phyloP scores from a whole-genome alignment of 2,888 invertebrate genomes.

The Azorinus chamasolen region DNA sequence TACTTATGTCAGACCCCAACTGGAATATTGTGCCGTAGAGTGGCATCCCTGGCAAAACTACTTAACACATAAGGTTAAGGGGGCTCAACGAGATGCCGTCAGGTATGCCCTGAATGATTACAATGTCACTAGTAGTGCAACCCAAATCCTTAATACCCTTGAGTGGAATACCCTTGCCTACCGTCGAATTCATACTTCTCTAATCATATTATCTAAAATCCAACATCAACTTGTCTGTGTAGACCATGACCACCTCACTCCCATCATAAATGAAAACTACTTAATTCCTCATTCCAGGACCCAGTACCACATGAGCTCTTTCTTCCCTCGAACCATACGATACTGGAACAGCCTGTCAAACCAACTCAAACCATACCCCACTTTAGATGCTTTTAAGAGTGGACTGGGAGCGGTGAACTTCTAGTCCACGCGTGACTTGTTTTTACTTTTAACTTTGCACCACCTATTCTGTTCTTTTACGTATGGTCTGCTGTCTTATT shows the following conservation, averaged over 20 bases:
- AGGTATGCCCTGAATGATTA: no score
- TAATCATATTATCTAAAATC: no score
- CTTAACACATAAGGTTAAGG: constrained; percentile 2
- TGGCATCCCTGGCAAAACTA: constrained; percentile 24
- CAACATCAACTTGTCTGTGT: constrained; percentile 7
- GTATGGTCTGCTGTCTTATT: no score
- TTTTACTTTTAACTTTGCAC: no score
- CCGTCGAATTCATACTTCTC: no score
- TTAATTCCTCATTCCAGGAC: constrained; percentile 16
- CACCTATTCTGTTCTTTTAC: no score
- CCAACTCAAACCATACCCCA: constrained; percentile 12
- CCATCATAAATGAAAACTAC: constrained; percentile 11
- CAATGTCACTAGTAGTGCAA: constrained; percentile 11
- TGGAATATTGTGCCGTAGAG: constrained; percentile 10
- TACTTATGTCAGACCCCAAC: constrained; percentile 22
- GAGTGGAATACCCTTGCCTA: no score
- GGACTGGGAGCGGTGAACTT: neutral
- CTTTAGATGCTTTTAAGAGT: constrained; percentile 6
- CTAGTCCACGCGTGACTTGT: no score
- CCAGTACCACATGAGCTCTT: constrained; percentile 16
- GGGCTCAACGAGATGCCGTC: constrained; percentile 20
- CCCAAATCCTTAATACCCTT: constrained; percentile 5
- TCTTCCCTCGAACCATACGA: constrained; percentile 14
- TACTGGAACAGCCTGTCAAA: constrained; percentile 14
- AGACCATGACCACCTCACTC: constrained; percentile 6